Base-by-base conservation (phyloP, 1,140 invertebrate species). In the Apis laboriosa region DNA sequence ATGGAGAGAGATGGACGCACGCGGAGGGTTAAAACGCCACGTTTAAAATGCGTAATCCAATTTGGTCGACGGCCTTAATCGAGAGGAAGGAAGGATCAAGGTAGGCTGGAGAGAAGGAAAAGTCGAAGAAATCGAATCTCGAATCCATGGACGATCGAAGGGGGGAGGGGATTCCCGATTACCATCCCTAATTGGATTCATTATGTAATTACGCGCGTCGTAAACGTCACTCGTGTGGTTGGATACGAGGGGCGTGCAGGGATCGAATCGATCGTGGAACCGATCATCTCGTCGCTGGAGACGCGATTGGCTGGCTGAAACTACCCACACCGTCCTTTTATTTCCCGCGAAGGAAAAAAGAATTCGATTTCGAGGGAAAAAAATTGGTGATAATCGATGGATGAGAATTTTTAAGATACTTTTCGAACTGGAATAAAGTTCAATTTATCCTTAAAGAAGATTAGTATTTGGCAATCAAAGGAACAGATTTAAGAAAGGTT, bases 181-280 rank as follows among this genome's bases (percentile, higher is more conserved):
- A 76, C 83, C 78, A 82, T 82, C 67, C 66, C 75, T 84, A 84
- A 87, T 84, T 87, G 77, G 73, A 58, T 75, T 68, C 73, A 80
- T 87, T 76, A 80, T 68, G 81, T 74, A 73, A 86, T 87, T 87
- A 86, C 58, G 73, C n/a, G 53, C 73, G 77, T 84, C 53, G 70
- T 80, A 12, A 67, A 63, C 63, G 70, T 79, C 84, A 56, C 49
- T 79, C 80, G 49, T 72, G 34, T 43, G 34, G 34, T 43, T 43
- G 34, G 34, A 34, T 34, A 34, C 2, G 34, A 43, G 34, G 34
- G 34, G 34, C 1, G 34, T 43, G 15, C 15, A 53, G 5, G n/a
- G 28, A 71, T 79, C 60, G 75, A 71, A 64, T 53, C 73, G 84
- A 86, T 82, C 80, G 51, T 51, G 51, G 51, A 70, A 19, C 28